A percentile compares a stretch with the other conserved stretches of the same genome.
Evolutionary conservation across 2,113 vertebrate genomes (phyloP).

Genomic region (Dasyornis broadbenti): DNA sequence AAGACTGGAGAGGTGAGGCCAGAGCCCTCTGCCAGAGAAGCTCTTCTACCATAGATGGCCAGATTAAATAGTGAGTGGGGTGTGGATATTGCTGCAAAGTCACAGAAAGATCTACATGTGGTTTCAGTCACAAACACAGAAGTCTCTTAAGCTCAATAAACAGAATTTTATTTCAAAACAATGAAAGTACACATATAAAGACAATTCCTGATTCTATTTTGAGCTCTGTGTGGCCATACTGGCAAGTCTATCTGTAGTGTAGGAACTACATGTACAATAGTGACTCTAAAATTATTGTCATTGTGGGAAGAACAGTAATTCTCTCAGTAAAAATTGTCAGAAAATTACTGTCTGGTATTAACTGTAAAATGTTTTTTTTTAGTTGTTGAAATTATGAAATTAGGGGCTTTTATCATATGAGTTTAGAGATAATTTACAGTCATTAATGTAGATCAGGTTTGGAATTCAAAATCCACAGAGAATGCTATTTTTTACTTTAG

Average conservation of each 20-base stretch:
- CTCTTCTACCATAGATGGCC: fast-evolving
- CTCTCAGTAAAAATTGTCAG: not conserved
- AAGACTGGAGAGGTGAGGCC: not conserved
- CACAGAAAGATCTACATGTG: not conserved
- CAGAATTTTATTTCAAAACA: not conserved
- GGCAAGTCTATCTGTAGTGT: not conserved
- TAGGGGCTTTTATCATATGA: not conserved
- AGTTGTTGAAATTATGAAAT: not conserved
- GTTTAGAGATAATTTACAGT: not conserved
- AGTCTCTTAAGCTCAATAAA: not conserved
- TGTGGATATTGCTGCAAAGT: not conserved
- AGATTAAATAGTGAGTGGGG: not conserved
- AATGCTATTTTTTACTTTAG: not conserved
- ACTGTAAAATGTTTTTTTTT: not conserved
- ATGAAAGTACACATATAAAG: not conserved
- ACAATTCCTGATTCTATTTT: not conserved
- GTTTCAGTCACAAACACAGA: not conserved
- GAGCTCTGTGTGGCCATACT: not conserved
- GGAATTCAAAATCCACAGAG: not conserved
- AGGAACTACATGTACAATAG: not conserved
- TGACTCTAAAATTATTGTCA: not conserved
- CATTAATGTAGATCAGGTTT: not conserved
- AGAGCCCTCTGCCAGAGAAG: not conserved
- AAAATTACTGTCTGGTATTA: not conserved
- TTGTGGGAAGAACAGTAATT: not conserved